phyloP scores from a whole-genome alignment of 2,797 vertebrate genomes.

The Tragelaphus eurycerus region DNA sequence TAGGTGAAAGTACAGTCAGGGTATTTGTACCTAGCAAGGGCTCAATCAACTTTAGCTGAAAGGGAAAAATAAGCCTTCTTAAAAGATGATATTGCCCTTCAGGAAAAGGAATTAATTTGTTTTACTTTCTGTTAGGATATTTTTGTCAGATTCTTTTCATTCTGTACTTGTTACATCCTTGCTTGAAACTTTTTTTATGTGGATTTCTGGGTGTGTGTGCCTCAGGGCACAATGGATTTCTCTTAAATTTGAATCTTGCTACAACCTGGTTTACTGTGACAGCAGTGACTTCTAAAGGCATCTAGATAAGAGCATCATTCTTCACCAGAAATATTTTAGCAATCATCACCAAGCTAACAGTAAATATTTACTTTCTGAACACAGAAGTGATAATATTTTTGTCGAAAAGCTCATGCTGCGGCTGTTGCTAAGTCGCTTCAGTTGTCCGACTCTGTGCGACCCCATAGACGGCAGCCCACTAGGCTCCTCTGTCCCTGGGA shows the following conservation, averaged over 20 bases:
- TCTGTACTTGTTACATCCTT: slow-evolving; percentile 43
- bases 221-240: background rate
- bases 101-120: slow-evolving; percentile 63
- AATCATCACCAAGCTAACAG: background rate
- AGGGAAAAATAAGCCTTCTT: slow-evolving; percentile 42
- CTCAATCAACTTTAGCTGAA: slow-evolving; percentile 47
- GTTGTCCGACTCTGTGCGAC: too few relatives aligned
- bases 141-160: slow-evolving; percentile 69
- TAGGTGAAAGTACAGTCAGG: slow-evolving; percentile 45
- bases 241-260: slow-evolving; percentile 28
- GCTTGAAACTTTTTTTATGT: slow-evolving; percentile 19
- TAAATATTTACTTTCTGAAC: slow-evolving; percentile 16
- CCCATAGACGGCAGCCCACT: too few relatives aligned
- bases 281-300: background rate
- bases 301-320: background rate
- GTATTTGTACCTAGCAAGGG: slow-evolving; percentile 55
- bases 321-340: slow-evolving; percentile 6
- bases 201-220: slow-evolving; percentile 34
- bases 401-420: background rate
- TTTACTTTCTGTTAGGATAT: slow-evolving; percentile 55
- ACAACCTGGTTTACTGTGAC: background rate
- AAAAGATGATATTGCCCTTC: slow-evolving; percentile 53
- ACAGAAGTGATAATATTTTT: slow-evolving; percentile 6
- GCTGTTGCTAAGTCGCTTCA: too few relatives aligned
- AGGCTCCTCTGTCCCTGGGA: too few relatives aligned